Conservation (phyloP, 1,140 invertebrate genomes). For the Heliothis subflexa region DNA sequence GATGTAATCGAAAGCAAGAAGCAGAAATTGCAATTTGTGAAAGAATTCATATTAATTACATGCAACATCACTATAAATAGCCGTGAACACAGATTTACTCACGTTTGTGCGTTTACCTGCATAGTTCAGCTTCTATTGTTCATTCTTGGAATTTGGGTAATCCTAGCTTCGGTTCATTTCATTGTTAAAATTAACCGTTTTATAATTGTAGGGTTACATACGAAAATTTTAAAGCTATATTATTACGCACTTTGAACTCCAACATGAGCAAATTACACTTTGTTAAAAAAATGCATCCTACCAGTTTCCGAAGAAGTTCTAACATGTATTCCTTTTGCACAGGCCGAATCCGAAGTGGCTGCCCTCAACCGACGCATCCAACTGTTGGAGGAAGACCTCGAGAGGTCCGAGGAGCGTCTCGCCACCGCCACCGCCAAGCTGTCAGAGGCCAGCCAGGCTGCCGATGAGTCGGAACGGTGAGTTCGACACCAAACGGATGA, state of each 20-base stretch:
- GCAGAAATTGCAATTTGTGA: not conserved
- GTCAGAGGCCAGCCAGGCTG: constrained; percentile 99
- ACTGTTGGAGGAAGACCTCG: constrained; percentile 99
- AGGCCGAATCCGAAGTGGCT: constrained; percentile 99
- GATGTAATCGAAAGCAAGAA: not conserved
- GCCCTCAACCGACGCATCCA: constrained; percentile 99
- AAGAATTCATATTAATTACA: constrained; percentile 1
- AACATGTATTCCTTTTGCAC: constrained; percentile 48
- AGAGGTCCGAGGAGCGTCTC: constrained; percentile 98
- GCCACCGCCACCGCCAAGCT: constrained; percentile 98
- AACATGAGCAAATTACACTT: not conserved
- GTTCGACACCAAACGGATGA: constrained; percentile 61
- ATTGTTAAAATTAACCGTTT: not conserved
- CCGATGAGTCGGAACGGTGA: constrained; percentile 99
- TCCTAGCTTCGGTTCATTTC: too few species aligned
- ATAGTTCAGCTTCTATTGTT: not conserved
- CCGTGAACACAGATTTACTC: not conserved
- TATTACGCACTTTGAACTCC: not conserved
- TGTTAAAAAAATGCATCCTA: too few species aligned
- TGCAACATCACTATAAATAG: constrained; percentile 22
- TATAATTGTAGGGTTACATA: not conserved
- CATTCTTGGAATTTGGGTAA: constrained; percentile 19
- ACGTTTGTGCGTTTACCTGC: not conserved
- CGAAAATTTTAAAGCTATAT: not conserved
- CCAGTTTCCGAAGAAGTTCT: not conserved